Evolutionary conservation across 2,888 invertebrate genomes (phyloP).

Genomic region (Dolichopus griseipennis): DNA sequence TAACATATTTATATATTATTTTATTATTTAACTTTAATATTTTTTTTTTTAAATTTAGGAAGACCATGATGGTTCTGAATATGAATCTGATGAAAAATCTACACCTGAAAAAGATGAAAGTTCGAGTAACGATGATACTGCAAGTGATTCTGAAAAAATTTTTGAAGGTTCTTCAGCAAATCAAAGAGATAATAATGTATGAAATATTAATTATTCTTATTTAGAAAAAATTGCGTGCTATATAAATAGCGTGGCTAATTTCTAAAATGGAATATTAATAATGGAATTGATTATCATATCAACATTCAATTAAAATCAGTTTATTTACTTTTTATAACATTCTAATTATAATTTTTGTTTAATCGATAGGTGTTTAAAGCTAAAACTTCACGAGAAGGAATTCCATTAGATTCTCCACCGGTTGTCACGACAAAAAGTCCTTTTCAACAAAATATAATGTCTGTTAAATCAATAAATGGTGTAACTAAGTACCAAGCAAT

Average conservation of each 20-base stretch:
- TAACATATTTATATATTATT: too few species aligned
- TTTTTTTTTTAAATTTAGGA: too few species aligned
- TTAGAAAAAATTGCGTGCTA: too few species aligned
- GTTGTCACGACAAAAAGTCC: conserved; percentile 15
- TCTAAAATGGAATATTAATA: too few species aligned
- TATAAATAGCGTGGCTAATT: too few species aligned
- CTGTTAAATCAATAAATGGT: conserved; percentile 22
- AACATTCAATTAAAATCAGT: too few species aligned
- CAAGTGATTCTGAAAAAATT: conserved; percentile 19
- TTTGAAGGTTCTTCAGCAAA: background rate
- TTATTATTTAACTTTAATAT: too few species aligned
- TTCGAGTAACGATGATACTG: conserved; percentile 18
- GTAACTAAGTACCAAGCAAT: conserved; percentile 1
- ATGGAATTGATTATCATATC: too few species aligned
- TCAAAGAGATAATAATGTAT: background rate
- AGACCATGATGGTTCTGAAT: conserved; percentile 23
- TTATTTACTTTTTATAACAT: too few species aligned
- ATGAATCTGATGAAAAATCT: conserved; percentile 30
- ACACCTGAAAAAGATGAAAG: conserved; percentile 30
- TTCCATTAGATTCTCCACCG: conserved; percentile 20
- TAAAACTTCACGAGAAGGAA: conserved; percentile 13
- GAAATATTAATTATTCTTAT: background rate
- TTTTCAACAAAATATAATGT: conserved; percentile 18
- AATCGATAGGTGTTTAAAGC: background rate
- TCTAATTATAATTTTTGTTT: background rate